Conservation (phyloP, 2,797 vertebrate species). For the Sebastes cheni region DNA sequence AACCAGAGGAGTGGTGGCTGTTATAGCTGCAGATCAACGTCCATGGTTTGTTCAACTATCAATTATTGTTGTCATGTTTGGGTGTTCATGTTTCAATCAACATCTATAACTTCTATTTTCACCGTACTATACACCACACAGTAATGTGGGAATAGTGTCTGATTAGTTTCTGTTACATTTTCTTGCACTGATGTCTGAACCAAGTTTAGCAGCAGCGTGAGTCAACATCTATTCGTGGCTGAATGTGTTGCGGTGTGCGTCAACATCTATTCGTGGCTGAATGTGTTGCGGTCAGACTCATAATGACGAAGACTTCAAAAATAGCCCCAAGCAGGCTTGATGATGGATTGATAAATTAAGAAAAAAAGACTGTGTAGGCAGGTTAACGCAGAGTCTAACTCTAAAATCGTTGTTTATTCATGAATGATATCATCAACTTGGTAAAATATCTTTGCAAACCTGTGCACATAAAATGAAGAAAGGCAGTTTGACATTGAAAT, state of each 20-base stretch:
- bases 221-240: background rate
- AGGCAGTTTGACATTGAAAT: background rate
- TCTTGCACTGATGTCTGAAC: background rate
- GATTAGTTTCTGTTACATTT: background rate
- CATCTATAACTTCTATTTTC: too few relatives aligned
- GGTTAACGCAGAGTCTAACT: background rate
- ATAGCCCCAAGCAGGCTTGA: background rate
- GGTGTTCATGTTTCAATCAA: too few relatives aligned
- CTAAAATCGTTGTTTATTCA: background rate
- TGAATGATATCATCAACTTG: background rate
- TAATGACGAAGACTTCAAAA: background rate
- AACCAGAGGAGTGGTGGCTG: too few relatives aligned
- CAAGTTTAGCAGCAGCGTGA: background rate
- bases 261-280: background rate
- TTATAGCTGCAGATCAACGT: too few relatives aligned
- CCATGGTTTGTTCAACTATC: too few relatives aligned
- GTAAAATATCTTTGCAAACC: background rate
- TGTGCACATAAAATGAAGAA: background rate
- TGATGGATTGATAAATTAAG: background rate
- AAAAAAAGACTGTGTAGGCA: background rate
- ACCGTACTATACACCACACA: accelerated
- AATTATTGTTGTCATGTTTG: too few relatives aligned
- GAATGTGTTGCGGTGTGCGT: background rate
- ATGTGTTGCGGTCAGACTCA: background rate
- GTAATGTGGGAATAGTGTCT: background rate